Evolutionary conservation across 2,113 vertebrate species (phyloP).

Genomic region (Brachyhypopomus occidentalis): DNA sequence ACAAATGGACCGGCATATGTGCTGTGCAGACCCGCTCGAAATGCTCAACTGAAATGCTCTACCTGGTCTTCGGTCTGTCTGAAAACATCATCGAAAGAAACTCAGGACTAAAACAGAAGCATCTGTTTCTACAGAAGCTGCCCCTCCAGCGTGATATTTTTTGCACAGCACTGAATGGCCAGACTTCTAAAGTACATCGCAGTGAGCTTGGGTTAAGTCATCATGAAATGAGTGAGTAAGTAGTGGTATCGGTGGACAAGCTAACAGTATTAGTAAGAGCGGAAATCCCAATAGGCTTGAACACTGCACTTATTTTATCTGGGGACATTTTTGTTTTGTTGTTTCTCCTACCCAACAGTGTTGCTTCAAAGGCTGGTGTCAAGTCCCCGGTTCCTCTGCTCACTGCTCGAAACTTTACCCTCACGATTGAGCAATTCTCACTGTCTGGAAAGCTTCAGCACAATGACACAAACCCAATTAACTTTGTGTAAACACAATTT

Average conservation of each 20-base stretch:
- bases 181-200: slow-evolving; percentile 28
- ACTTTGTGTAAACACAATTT: slow-evolving; percentile 58
- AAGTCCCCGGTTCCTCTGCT: slow-evolving; percentile 27
- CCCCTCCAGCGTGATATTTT: slow-evolving; percentile 32
- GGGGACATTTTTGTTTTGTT: neutral
- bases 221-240: neutral
- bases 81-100: slow-evolving; percentile 36
- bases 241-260: neutral
- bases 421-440: slow-evolving; percentile 51
- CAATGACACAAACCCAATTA: slow-evolving; percentile 58
- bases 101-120: slow-evolving; percentile 29
- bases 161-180: slow-evolving; percentile 36
- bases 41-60: slow-evolving; percentile 39
- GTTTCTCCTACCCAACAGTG: neutral
- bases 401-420: slow-evolving; percentile 49
- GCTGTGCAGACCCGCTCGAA: slow-evolving; percentile 15
- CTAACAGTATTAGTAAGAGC: neutral
- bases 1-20: slow-evolving; percentile 53
- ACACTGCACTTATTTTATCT: neutral
- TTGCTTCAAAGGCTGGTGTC: slow-evolving; percentile 25
- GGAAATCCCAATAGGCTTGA: neutral
- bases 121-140: slow-evolving; percentile 52
- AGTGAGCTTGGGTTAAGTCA: neutral
- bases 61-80: slow-evolving; percentile 33
- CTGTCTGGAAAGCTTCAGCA: slow-evolving; percentile 42